Base-by-base conservation (phyloP, 2,113 vertebrate species). In the Indicator maculatus region DNA sequence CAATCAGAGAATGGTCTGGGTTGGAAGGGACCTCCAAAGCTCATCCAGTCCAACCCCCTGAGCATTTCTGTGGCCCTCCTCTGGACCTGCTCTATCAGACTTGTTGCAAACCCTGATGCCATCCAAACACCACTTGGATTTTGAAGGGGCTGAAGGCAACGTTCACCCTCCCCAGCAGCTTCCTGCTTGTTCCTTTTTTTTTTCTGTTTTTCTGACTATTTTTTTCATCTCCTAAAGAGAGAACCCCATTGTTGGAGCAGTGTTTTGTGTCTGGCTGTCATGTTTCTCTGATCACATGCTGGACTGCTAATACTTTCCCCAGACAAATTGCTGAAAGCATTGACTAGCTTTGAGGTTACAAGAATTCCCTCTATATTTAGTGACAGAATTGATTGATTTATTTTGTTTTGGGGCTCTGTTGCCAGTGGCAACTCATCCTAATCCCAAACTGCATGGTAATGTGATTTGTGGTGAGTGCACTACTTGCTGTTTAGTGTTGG, bases 361-460 rank as follows among this genome's bases (percentile, higher is more conserved):
- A 59, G 72, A 95, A 81, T 87, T 91, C 65, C 86, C 60, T 88
- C 60, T 92, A 11, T 75, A 39, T 75, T 12, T 76, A 91, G 83
- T 45, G 89, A 30, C 75, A 83, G 87, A 94, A 90, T 83, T 95
- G 78, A 93, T 88, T 95, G 78, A 45, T 65, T 67, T 20, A 30
- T 58, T 53, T 67, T 66, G 60, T 88, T 93, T 83, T 69, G 90
- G 65, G 90, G 65, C 88, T 93, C 56, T 89, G 94, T 97, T 96
- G 94, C 97, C 90, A 93, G 70, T 96, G 90, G 93, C 93, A 96
- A 93, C 95, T 88, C 90, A 70, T 93, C 89, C 74, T 95, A 93
- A 96, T 96, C 93, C 93, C 78, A 93, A 76, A 87, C 84, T 95
- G 74, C 86, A 63, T 61, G 23, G 63, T 71, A 45, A 50, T 88